A percentile compares a stretch with the other conserved stretches of the same genome.
phyloP scores from a whole-genome alignment of 2,113 vertebrate species.

The Saimiri boliviensis region DNA sequence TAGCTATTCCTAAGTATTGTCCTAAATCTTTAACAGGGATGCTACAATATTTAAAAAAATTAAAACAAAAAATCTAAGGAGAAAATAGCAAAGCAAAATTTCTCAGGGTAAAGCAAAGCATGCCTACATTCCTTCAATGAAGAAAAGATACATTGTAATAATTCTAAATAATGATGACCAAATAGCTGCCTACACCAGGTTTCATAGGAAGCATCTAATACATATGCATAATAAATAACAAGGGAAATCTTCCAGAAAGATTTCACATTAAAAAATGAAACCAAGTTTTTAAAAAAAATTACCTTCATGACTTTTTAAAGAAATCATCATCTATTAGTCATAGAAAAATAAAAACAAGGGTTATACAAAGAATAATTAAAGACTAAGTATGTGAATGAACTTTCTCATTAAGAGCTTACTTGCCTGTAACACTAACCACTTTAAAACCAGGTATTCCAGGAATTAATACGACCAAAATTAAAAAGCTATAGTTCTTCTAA shows the following conservation, averaged over 20 bases:
- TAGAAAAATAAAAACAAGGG: not conserved
- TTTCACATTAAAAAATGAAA: not conserved
- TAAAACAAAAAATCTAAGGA: not conserved
- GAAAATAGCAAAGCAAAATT: not conserved
- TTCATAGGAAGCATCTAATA: not conserved
- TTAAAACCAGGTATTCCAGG: not conserved
- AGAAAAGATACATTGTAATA: conserved; percentile 9
- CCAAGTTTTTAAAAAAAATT: not conserved
- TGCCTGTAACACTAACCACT: not conserved
- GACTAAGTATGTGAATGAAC: not conserved
- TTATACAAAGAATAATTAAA: conserved; percentile 6
- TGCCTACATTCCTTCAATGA: not conserved
- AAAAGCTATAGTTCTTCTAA: conserved; percentile 4
- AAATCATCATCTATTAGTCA: not conserved
- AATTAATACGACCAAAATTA: not conserved
- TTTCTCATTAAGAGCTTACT: not conserved
- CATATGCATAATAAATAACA: not conserved
- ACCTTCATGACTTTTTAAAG: not conserved
- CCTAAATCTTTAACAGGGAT: not conserved
- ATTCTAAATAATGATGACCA: not conserved
- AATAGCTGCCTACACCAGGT: not conserved
- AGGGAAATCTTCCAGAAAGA: not conserved
- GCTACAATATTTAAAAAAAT: not conserved
- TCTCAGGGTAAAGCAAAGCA: not conserved
- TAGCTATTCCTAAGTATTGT: not conserved